Evolutionary conservation across 2,113 vertebrate species (phyloP).

Genomic region (Malaclemys terrapin): DNA sequence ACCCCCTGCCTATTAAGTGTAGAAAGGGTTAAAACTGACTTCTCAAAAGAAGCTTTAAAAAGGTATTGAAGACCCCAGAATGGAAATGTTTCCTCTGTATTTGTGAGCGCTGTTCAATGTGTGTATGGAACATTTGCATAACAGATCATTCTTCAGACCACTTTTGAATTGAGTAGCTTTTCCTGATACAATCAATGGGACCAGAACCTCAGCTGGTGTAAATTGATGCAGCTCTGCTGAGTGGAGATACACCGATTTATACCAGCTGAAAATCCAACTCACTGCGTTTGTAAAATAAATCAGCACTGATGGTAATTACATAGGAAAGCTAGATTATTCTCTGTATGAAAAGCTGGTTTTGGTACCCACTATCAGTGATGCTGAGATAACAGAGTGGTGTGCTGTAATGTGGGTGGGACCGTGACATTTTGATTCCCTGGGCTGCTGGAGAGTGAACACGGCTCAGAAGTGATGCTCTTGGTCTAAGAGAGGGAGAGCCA

Average conservation of each 20-base stretch:
- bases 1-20: neutral
- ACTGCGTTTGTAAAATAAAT: neutral
- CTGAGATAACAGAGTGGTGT: neutral
- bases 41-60: slow-evolving; percentile 9
- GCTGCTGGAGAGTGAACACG: neutral
- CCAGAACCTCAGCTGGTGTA: neutral
- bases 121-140: neutral
- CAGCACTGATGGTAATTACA: neutral
- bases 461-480: neutral
- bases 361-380: neutral
- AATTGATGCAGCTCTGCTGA: neutral
- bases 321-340: neutral
- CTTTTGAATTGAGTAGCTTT: neutral
- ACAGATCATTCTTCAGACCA: neutral
- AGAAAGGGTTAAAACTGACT: slow-evolving; percentile 11
- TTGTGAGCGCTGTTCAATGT: fast-evolving
- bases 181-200: neutral
- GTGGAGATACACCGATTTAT: neutral
- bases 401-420: neutral
- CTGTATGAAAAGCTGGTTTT: fast-evolving
- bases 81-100: neutral
- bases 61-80: neutral
- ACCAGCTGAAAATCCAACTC: neutral
- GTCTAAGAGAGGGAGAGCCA: neutral
- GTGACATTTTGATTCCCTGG: neutral